Percentiles rank a stretch among this genome's conserved stretches.
phyloP scores from a whole-genome alignment of 1,140 invertebrate genomes.

The Brachionus angularis region DNA sequence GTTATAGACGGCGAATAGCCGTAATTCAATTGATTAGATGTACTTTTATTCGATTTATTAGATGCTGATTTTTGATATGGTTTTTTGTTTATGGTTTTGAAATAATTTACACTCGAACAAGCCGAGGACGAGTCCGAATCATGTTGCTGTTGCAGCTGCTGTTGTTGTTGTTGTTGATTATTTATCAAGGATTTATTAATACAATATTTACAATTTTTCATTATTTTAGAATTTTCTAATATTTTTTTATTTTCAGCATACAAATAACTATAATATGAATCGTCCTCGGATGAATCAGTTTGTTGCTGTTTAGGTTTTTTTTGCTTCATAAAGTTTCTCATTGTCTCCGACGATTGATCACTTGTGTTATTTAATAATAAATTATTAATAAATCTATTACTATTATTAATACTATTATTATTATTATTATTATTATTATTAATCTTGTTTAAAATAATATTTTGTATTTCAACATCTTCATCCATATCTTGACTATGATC shows the following conservation, averaged over 20 bases:
- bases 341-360: too few relatives aligned
- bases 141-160: too few relatives aligned
- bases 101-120: neutral
- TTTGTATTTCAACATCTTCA: neutral
- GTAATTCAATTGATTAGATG: neutral
- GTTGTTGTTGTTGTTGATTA: too few relatives aligned
- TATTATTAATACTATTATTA: too few relatives aligned
- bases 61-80: neutral
- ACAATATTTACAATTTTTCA: too few relatives aligned
- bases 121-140: conserved; percentile 12
- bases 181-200: too few relatives aligned
- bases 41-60: neutral
- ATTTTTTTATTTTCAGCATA: conserved; percentile 18
- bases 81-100: neutral
- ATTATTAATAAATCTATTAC: too few relatives aligned
- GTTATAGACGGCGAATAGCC: neutral
- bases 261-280: conserved; percentile 20
- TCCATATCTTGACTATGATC: neutral
- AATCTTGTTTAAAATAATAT: neutral
- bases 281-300: conserved; percentile 26
- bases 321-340: too few relatives aligned
- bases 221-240: conserved; percentile 10
- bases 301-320: too few relatives aligned
- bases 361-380: too few relatives aligned
- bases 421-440: too few relatives aligned